Conservation (phyloP, 2,888 invertebrate species). For the Drymonia ruficornis region DNA sequence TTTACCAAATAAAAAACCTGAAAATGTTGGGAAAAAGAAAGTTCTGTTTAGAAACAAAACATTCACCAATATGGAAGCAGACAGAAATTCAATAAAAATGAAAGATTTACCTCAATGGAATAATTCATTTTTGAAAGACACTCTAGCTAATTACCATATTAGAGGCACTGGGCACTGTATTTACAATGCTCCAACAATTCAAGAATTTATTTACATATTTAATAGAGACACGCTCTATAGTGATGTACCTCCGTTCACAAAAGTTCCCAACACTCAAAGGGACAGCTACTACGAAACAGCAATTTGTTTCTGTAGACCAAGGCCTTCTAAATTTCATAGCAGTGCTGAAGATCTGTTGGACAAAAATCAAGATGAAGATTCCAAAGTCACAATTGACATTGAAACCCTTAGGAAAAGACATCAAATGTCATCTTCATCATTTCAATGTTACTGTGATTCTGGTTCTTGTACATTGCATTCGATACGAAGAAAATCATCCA, state of each 20-base stretch:
- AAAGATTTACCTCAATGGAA: constrained; percentile 66
- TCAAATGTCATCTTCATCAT: constrained; percentile 66
- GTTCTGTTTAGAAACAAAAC: constrained; percentile 79
- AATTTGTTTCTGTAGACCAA: constrained; percentile 77
- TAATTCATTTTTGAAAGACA: constrained; percentile 69
- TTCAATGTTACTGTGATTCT: constrained; percentile 77
- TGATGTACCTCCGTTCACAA: constrained; percentile 63
- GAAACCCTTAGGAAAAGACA: constrained; percentile 54
- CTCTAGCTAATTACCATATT: constrained; percentile 74
- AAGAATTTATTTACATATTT: constrained; percentile 77
- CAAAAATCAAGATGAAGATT: constrained; percentile 53
- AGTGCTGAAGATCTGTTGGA: constrained; percentile 77
- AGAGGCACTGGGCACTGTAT: constrained; percentile 80
- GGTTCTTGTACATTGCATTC: constrained; percentile 67
- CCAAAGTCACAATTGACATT: constrained; percentile 62
- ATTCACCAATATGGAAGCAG: constrained; percentile 76
- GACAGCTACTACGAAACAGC: constrained; percentile 78
- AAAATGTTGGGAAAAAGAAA: constrained; percentile 59
- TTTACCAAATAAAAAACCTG: constrained; percentile 66
- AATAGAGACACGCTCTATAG: constrained; percentile 73
- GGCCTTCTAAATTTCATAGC: constrained; percentile 68
- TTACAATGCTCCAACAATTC: constrained; percentile 71
- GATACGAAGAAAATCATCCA: constrained; percentile 57
- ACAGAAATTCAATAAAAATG: constrained; percentile 64
- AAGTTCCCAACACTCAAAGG: constrained; percentile 60